Percentiles rank a stretch among this genome's conserved stretches.
phyloP scores from a whole-genome alignment of 2,113 vertebrate species.

The Tringa solitaria region DNA sequence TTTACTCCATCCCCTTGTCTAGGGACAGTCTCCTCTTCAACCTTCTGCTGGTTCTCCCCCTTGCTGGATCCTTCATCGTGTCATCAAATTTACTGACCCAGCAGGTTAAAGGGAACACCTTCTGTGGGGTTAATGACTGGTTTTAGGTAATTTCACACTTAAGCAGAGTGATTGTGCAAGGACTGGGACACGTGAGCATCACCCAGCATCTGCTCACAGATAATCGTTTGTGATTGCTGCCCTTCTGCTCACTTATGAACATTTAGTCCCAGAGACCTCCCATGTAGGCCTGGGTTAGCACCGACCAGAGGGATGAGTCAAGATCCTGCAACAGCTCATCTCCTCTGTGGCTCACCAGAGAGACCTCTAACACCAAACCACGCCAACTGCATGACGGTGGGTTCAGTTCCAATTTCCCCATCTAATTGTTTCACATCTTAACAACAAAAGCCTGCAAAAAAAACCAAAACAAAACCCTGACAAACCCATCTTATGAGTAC shows the following conservation, averaged over 20 bases:
- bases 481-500: not conserved
- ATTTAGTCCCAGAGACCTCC: not conserved
- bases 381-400: not conserved
- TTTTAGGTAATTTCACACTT: not conserved
- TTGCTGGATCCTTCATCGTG: not conserved
- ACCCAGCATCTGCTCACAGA: not conserved
- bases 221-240: not conserved
- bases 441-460: not conserved
- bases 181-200: not conserved
- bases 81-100: not conserved
- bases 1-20: not conserved
- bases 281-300: not conserved
- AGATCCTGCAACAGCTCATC: conserved; percentile 10
- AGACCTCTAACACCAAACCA: conserved; percentile 7
- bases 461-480: not conserved
- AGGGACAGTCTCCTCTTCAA: not conserved
- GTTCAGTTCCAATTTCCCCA: not conserved
- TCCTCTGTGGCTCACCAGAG: conserved; percentile 29
- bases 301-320: not conserved
- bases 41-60: not conserved
- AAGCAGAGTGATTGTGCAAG: not conserved
- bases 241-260: not conserved
- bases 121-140: not conserved
- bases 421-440: not conserved
- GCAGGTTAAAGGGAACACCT: not conserved